A percentile compares a stretch with the other conserved stretches of the same genome.
Evolutionary conservation across 2,113 vertebrate genomes (phyloP).

Genomic region (Oreotrochilus melanogaster): DNA sequence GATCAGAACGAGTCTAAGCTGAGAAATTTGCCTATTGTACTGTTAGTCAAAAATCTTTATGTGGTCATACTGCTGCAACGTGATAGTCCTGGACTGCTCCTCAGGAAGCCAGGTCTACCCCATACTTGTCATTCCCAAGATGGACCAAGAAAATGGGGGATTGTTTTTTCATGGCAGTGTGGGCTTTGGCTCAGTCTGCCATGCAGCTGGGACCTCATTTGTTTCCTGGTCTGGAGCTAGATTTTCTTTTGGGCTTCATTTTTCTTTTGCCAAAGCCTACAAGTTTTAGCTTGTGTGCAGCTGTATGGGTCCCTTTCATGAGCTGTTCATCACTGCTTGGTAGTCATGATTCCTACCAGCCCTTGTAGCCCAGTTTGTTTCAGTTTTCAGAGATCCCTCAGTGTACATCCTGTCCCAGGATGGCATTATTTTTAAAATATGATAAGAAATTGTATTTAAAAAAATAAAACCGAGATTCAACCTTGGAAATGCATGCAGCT

Average conservation of each 20-base stretch:
- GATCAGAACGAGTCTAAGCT: not conserved
- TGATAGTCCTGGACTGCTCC: not conserved
- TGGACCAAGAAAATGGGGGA: not conserved
- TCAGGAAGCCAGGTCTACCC: not conserved
- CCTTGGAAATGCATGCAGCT: slow-evolving; percentile 25
- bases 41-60: not conserved
- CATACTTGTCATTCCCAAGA: not conserved
- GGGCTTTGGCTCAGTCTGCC: not conserved
- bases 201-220: not conserved
- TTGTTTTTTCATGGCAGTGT: not conserved
- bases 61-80: not conserved
- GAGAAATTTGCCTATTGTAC: not conserved
- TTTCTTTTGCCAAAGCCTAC: not conserved
- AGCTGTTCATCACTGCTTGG: not conserved
- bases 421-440: slow-evolving; percentile 9
- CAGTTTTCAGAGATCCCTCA: slow-evolving; percentile 3
- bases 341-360: not conserved
- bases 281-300: not conserved
- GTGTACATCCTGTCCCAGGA: not conserved
- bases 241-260: not conserved
- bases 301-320: not conserved
- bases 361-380: not conserved
- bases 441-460: slow-evolving; percentile 38
- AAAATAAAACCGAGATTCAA: not conserved
- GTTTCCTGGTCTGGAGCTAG: not conserved